Conservation (phyloP, 2,113 vertebrate species). For the Halichoerus grypus region DNA sequence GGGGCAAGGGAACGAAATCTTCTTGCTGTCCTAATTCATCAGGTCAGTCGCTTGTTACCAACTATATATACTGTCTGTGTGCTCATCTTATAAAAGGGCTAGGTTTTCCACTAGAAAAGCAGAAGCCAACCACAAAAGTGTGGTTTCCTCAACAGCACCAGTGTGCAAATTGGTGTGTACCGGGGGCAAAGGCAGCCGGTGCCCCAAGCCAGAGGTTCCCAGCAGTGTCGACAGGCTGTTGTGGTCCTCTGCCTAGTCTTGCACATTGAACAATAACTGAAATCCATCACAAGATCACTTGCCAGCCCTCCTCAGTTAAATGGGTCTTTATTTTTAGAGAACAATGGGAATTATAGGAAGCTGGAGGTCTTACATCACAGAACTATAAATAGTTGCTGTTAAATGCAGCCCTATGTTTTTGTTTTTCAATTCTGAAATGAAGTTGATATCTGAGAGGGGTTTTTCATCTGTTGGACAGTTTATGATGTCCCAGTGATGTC, state of each 20-base stretch:
- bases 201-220: background rate
- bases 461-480: conserved; percentile 67
- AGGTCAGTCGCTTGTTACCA: background rate
- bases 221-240: rapidly evolving
- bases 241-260: background rate
- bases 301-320: conserved; percentile 49
- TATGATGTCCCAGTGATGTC: conserved; percentile 56
- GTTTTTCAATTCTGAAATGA: conserved; percentile 69
- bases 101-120: background rate
- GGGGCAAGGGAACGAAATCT: background rate
- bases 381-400: conserved; percentile 75
- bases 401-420: conserved; percentile 41
- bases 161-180: background rate
- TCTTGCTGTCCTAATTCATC: background rate
- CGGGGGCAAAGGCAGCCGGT: background rate
- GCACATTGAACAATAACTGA: conserved; percentile 57
- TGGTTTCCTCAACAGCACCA: background rate
- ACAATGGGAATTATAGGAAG: conserved; percentile 81
- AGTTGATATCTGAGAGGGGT: conserved; percentile 52
- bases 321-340: conserved; percentile 76
- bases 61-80: background rate
- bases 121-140: background rate
- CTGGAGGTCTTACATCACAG: conserved; percentile 70
- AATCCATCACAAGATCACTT: conserved; percentile 70
- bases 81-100: background rate